Conservation (phyloP, 2,797 vertebrate species). For the Paratrypauchen microcephalus region DNA sequence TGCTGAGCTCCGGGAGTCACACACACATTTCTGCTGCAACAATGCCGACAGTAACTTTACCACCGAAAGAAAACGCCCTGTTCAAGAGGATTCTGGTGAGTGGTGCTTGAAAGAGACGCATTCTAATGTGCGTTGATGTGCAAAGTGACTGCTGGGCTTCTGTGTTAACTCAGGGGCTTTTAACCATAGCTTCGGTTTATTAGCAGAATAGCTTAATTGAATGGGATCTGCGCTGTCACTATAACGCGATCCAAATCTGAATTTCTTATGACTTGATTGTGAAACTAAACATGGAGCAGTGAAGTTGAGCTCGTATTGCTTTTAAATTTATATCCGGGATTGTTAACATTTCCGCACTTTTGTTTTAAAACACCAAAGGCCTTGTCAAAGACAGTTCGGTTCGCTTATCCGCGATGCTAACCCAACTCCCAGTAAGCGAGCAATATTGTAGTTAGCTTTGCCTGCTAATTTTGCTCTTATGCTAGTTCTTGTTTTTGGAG, state of each 20-base stretch:
- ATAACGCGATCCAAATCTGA: not conserved
- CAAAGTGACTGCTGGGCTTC: not conserved
- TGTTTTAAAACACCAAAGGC: conserved; percentile 18
- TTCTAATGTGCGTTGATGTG: not conserved
- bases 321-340: rapidly evolving
- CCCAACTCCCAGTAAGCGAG: conserved; percentile 14
- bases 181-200: conserved; percentile 43
- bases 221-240: conserved; percentile 70
- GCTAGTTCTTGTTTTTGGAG: not conserved
- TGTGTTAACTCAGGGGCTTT: conserved; percentile 27
- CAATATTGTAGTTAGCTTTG: not conserved
- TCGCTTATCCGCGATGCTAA: conserved; percentile 38
- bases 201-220: conserved; percentile 71
- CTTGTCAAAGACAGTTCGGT: conserved; percentile 28
- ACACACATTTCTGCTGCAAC: conserved; percentile 69
- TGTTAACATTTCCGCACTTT: not conserved
- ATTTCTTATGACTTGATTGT: conserved; percentile 5
- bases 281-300: not conserved
- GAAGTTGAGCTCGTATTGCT: rapidly evolving
- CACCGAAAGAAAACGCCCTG: conserved; percentile 97
- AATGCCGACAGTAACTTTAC: conserved; percentile 94
- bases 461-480: not conserved
- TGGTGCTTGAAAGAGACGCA: conserved; percentile 2
- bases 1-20: conserved; percentile 78
- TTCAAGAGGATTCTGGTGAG: conserved; percentile 98